Evolutionary conservation across 1,140 invertebrate genomes (phyloP).

Genomic region (Batillaria attramentaria): DNA sequence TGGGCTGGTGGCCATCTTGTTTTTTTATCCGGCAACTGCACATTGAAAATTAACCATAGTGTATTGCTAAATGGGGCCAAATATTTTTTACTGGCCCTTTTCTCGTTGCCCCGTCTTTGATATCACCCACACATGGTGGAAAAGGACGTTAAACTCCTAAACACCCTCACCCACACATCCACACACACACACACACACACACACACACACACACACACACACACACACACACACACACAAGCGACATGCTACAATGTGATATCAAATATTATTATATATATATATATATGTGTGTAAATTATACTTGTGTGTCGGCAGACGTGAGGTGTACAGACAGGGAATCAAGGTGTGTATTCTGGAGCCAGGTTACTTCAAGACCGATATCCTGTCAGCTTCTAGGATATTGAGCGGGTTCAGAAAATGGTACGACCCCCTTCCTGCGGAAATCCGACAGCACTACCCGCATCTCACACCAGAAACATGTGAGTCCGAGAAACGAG

Average conservation of each 20-base stretch:
- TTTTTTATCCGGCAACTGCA: too few relatives aligned
- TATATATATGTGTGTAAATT: background rate
- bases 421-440: background rate
- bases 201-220: too few relatives aligned
- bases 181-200: too few relatives aligned
- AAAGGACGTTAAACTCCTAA: too few relatives aligned
- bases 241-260: too few relatives aligned
- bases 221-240: background rate
- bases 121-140: too few relatives aligned
- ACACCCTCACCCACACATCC: too few relatives aligned
- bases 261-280: background rate
- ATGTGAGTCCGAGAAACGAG: background rate
- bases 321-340: slow-evolving; percentile 24
- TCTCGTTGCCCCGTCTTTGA: too few relatives aligned
- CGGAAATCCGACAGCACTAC: slow-evolving; percentile 10
- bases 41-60: too few relatives aligned
- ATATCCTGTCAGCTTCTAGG: background rate
- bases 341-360: slow-evolving; percentile 34
- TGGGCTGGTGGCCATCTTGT: too few relatives aligned
- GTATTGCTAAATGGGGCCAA: background rate
- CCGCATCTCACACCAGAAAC: background rate
- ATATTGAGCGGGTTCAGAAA: background rate
- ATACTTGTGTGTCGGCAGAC: slow-evolving; percentile 19
- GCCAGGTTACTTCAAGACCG: slow-evolving; percentile 32
- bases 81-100: too few relatives aligned